A percentile compares a stretch with the other conserved stretches of the same genome.
phyloP scores from a whole-genome alignment of 2,797 vertebrate genomes.

The Prionace glauca region DNA sequence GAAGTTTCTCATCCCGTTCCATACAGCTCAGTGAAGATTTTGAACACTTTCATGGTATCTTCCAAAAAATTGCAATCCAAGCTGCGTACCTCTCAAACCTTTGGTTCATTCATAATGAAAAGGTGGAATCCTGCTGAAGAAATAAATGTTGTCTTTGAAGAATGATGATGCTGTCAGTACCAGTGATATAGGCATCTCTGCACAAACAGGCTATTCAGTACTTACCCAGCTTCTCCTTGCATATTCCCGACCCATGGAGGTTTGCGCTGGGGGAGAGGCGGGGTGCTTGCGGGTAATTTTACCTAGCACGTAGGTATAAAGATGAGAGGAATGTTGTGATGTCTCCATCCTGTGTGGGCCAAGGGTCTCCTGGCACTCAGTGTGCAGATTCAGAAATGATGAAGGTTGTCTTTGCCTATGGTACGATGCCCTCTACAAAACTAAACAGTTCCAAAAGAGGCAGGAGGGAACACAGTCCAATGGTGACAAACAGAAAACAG shows the following conservation, averaged over 20 bases:
- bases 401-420: neutral
- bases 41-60: neutral
- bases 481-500: neutral
- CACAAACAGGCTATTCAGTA: neutral
- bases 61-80: neutral
- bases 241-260: neutral
- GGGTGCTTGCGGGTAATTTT: neutral
- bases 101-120: neutral
- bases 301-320: neutral
- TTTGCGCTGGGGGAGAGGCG: neutral
- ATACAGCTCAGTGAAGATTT: neutral
- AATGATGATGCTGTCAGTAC: neutral
- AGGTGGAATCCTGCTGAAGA: neutral
- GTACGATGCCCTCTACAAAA: neutral
- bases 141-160: neutral
- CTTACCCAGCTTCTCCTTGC: neutral
- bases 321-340: neutral
- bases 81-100: neutral
- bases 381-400: neutral
- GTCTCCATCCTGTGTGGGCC: neutral
- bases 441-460: neutral
- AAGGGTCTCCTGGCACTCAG: neutral
- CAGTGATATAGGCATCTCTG: neutral
- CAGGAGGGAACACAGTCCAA: neutral
- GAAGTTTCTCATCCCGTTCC: neutral